Evolutionary conservation across 2,113 vertebrate genomes (phyloP), one percentile per base, ranked within the genome.

Genomic region (Thalassoma bifasciatum): DNA sequence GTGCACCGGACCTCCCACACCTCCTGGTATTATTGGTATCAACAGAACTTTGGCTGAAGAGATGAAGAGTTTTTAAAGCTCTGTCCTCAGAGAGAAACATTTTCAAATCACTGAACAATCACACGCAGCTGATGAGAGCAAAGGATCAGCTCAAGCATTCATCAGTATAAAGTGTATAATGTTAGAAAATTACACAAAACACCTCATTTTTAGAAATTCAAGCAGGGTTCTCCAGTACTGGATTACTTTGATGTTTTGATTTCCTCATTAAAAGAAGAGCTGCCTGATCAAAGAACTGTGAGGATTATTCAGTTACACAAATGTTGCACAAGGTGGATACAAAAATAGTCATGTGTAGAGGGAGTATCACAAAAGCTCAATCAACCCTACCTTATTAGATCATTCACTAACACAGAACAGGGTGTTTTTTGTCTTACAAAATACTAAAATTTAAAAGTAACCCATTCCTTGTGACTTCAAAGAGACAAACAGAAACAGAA

Each of bases 281-380:
- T 14, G 42, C 42, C 42, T 44, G 46, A 47, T 73, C 54, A 73
- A 60, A 63, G 68, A 65, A 7, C 46, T 42, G 10, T 57, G 46
- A 46, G 9, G 75, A 67, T 68, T 44, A 77, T 56, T 60, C 50
- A 26, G 50, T 54, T 65, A 58, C 65, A 54, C 47, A 22, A 12
- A 59, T 72, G 69, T 74, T 84, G 63, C 75, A 66, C 52, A 68
- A 75, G 69, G 40, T 72, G 46, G 26, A 66, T 79, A 49, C 59
- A 74, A 74, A 81, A 84, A 80, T 80, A 79, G 58, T 21, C 14
- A 66, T 34, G 8, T 40, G 38, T 50, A 57, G 71, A 60, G 60
- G 59, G 79, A 76, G 64, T 59, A 51, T 58, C 36, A 59, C 12
- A 60, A 23, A 8, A 30, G 23, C 66, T 79, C 67, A 77, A 77